Conservation (phyloP, 2,113 vertebrate species). For the Rhodinocichla rosea region DNA sequence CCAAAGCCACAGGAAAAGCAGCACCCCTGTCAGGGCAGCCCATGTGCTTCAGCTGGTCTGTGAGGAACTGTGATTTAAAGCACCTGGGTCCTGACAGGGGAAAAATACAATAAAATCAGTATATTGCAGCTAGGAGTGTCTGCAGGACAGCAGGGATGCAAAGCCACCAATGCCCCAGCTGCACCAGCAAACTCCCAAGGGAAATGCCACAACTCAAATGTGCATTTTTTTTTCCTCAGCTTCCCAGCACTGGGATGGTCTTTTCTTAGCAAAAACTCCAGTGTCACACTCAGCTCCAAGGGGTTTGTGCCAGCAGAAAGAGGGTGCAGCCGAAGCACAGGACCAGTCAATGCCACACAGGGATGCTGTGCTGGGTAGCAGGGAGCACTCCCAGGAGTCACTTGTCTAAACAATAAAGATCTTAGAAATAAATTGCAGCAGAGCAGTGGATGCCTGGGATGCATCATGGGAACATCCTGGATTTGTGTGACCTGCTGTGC, state of each 20-base stretch:
- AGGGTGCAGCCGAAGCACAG: not conserved
- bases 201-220: not conserved
- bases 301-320: not conserved
- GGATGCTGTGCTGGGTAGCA: not conserved
- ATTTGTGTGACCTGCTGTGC: not conserved
- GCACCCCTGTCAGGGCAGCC: fast-evolving
- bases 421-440: not conserved
- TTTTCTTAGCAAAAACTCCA: not conserved
- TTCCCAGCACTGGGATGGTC: not conserved
- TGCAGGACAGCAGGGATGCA: not conserved
- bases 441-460: not conserved
- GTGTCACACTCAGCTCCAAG: not conserved
- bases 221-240: not conserved
- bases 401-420: not conserved
- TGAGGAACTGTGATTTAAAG: not conserved
- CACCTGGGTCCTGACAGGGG: not conserved
- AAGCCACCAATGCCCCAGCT: fast-evolving
- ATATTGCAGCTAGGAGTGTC: not conserved
- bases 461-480: not conserved
- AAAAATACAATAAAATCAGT: not conserved
- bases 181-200: not conserved
- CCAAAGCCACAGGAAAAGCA: not conserved
- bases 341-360: fast-evolving
- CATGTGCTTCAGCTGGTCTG: fast-evolving
- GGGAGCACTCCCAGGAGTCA: not conserved